Evolutionary conservation across 2,113 vertebrate genomes (phyloP).

Genomic region (Myodes glareolus): DNA sequence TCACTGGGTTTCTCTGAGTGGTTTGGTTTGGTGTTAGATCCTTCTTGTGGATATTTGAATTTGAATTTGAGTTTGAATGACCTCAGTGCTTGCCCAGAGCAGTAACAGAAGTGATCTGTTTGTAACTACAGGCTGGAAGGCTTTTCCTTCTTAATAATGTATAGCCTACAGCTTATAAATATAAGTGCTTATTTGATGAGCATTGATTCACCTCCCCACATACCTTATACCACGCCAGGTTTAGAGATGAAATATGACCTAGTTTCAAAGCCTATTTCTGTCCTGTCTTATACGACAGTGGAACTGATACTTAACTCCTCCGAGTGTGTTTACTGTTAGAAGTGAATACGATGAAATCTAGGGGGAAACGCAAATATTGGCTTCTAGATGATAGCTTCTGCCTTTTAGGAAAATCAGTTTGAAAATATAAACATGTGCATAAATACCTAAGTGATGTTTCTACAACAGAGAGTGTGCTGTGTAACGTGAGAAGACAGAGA

Average conservation of each 20-base stretch:
- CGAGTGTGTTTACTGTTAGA: background rate
- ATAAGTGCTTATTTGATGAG: conserved; percentile 1
- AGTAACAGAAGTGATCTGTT: conserved; percentile 11
- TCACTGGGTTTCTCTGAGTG: background rate
- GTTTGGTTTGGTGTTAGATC: background rate
- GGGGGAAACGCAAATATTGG: background rate
- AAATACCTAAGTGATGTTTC: conserved; percentile 25
- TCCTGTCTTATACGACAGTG: background rate
- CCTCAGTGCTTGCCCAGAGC: background rate
- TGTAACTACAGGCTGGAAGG: background rate
- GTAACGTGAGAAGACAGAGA: background rate
- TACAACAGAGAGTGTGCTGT: background rate
- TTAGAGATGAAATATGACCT: conserved; percentile 5
- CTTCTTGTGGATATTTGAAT: background rate
- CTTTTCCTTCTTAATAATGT: background rate
- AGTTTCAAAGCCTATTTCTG: conserved; percentile 44
- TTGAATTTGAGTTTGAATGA: conserved; percentile 66
- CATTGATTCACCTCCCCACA: background rate
- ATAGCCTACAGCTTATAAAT: background rate
- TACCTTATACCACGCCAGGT: background rate
- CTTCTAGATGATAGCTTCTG: conserved; percentile 5
- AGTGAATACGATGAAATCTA: background rate
- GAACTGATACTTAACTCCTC: conserved; percentile 9
- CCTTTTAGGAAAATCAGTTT: background rate
- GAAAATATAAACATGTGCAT: background rate